Base-by-base conservation (phyloP, 2,888 invertebrate genomes). In the Camptogramma bilineatum region DNA sequence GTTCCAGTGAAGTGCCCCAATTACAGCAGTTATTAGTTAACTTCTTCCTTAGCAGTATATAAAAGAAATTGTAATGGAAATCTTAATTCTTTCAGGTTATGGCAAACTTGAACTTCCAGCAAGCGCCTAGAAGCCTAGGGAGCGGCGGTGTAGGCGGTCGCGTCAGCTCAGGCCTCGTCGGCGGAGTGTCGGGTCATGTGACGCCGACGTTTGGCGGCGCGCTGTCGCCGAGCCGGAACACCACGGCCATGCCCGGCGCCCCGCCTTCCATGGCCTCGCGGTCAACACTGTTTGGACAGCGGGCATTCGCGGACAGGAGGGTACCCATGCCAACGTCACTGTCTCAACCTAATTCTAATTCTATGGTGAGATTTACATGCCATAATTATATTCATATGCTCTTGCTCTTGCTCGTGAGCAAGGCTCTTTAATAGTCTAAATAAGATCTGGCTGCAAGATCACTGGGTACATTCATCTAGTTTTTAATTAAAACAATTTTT, bases 41-140 rank as follows among this genome's bases (percentile, higher is more conserved):
- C n/a, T n/a, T n/a, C n/a, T n/a, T n/a, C n/a, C n/a, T n/a, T n/a
- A n/a, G n/a, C n/a, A n/a, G n/a, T n/a, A n/a, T n/a, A n/a, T n/a
- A n/a, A n/a, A n/a, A n/a, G n/a, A n/a, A n/a, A n/a, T 13, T 34
- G 34, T 39, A 39, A 39, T 44, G n/a, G 7, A 7, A 1, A 7
- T 28, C 28, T 28, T 2, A 42, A 60, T 24, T 34, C 2, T 90
- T 86, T 13, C 92, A 94, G 96, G 97, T 96, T 95, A 97, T 97
- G 97, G 97, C 97, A 94, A 97, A 97, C 95, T 95, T 97, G 95
- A 97, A 97, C 94, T 97, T 97, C 94, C 96, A 96, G 92, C 96
- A 96, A 94, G 96, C 96, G 81, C 97, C 97, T 92, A 95, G 97
- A 94, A 97, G 96, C 94, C 96, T 97, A 94, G 96, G 96, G 90